Base-by-base conservation (phyloP, 2,113 vertebrate genomes). In the Mesembrinibis cayennensis region DNA sequence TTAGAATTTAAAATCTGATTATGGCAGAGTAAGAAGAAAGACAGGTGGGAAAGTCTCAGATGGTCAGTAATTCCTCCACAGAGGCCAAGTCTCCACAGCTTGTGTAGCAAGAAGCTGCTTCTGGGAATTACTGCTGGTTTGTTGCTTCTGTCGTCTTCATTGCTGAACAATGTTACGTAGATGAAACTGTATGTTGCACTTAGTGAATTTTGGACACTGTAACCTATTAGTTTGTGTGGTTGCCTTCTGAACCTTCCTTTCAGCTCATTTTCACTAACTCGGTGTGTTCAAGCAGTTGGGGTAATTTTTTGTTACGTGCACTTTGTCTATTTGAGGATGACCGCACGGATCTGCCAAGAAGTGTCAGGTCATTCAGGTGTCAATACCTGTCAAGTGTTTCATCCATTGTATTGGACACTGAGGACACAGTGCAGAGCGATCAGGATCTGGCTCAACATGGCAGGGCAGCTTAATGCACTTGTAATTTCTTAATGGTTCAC, bases 211-310 rank as follows among this genome's bases (percentile, higher is more conserved):
- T 82, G 61, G 42, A 55, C 45, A 29, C 16, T 1, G 0, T 73
- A 89, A 59, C 14, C 50, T 20, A 17, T 71, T 66, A 61, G 38
- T 93, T 81, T 89, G 56, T 34, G 14, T 47, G 44, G 65, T 18
- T 95, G 44, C 69, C 53, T 81, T 92, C 94, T 87, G 76, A 89
- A 67, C 69, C 52, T 87, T 78, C n/a, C 29, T 78, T 90, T 78
- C 67, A 61, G 49, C 26, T 81, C 55, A 22, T n/a, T 91, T 87
- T 38, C 32, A 27, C 13, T 50, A 87, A 71, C 19, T 73, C 16
- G 2, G 13, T 47, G 26, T 59, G 12, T 92, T 84, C 29, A 30
- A 49, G 56, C 30, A 74, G 21, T 47, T 82, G 62, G 47, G 10
- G 6, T 63, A 12, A 14, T 25, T 84, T 83, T 89, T 81, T 55